Percentiles rank a stretch among this genome's conserved stretches.
Evolutionary conservation across 1,140 invertebrate species (phyloP).

Genomic region (Trachymyrmex septentrionalis): DNA sequence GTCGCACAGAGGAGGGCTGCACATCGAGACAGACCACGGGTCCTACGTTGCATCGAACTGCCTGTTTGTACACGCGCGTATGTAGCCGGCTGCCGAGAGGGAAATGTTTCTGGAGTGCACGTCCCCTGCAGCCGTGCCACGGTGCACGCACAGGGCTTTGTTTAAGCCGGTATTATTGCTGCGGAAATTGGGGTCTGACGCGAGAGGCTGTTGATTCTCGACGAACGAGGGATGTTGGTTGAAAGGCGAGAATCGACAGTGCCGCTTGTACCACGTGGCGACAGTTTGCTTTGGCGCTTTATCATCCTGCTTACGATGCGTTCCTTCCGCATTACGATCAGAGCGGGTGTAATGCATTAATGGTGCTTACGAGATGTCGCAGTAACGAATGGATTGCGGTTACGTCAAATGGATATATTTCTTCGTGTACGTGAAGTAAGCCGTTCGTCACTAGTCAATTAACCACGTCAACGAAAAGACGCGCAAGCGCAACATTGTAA

Average conservation of each 20-base stretch:
- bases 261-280: conserved; percentile 40
- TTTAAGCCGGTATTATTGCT: conserved; percentile 68
- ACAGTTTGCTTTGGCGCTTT: conserved; percentile 45
- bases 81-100: conserved; percentile 34
- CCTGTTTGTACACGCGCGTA: conserved; percentile 53
- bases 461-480: not conserved
- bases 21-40: conserved; percentile 7
- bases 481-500: not conserved
- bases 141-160: conserved; percentile 58
- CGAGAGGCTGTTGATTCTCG: conserved; percentile 53
- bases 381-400: conserved; percentile 35
- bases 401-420: conserved; percentile 10
- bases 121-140: conserved; percentile 53
- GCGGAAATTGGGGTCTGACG: conserved; percentile 68
- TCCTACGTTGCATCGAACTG: conserved; percentile 50
- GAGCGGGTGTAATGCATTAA: conserved; percentile 44
- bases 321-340: conserved; percentile 54
- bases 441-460: conserved; percentile 20
- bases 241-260: conserved; percentile 59
- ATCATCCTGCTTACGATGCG: conserved; percentile 59
- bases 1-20: not conserved
- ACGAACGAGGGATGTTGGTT: conserved; percentile 28
- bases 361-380: conserved; percentile 41
- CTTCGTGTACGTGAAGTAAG: not conserved
- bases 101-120: conserved; percentile 53